phyloP scores from a whole-genome alignment of 2,888 invertebrate species.

The Ichneumoninae sp. region DNA sequence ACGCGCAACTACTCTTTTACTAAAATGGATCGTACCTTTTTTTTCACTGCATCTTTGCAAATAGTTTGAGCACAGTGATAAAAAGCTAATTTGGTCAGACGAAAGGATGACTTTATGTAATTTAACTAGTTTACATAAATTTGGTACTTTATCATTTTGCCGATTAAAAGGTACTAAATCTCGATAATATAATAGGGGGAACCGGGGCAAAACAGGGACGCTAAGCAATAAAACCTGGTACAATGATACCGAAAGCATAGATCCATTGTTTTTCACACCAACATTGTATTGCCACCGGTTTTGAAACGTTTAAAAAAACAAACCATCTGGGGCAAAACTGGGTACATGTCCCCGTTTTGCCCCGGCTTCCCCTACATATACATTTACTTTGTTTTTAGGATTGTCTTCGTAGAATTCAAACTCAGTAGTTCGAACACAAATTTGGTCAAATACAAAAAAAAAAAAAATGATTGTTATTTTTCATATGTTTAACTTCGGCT shows the following conservation, averaged over 20 bases:
- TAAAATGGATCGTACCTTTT: background rate
- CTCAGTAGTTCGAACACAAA: background rate
- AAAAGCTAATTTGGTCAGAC: background rate
- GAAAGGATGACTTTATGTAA: background rate
- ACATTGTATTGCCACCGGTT: no score
- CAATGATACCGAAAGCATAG: no score
- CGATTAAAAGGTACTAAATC: background rate
- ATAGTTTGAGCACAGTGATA: background rate
- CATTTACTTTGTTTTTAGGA: no score
- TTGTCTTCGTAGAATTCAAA: background rate
- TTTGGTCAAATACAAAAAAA: background rate
- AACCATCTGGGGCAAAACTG: no score
- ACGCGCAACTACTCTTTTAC: conserved; percentile 39
- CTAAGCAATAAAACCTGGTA: no score
- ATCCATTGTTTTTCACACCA: no score
- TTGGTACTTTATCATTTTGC: background rate
- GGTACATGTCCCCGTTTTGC: no score
- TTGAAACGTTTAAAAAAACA: no score
- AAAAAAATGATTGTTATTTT: background rate
- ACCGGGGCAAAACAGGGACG: no score
- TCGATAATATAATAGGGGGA: no score
- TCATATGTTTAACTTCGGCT: background rate
- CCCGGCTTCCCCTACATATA: no score
- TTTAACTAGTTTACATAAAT: background rate
- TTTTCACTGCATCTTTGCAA: background rate